Evolutionary conservation across 2,113 vertebrate species (phyloP), one percentile per base, ranked within the genome.

Genomic region (Xenopus borealis): DNA sequence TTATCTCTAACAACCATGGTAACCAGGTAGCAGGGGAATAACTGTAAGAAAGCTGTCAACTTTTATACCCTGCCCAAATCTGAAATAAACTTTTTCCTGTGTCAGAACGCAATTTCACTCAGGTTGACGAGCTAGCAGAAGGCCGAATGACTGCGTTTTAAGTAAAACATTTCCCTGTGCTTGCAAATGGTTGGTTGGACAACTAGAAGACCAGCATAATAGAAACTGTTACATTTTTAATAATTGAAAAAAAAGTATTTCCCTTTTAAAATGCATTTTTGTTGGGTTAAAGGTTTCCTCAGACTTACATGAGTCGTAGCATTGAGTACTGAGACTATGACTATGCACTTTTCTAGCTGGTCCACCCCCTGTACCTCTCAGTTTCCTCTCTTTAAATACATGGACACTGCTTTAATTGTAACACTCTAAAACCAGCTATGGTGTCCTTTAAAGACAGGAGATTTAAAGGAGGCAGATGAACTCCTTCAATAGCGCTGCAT

Each of bases 281-380:
- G 12, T 7, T 13, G 12, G 16, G 16, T 7, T 7, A 13, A 7
- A 53, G 6, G 6, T 53, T 17, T 52, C 17, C 62, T 58, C 17
- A 50, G 27, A 50, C n/a, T 50, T 7, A 46, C 18, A 13, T 10
- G 30, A 14, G 44, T 44, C 52, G 66, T 69, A 62, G 58, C 58
- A 63, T 69, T 16, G 18, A 53, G 46, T 76, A 63, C 47, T 27
- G 58, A 40, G 57, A 33, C 53, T 63, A n/a, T n/a, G 67, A 70
- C 74, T 77, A 77, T 77, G 74, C 74, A 77, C 61, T 77, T 68
- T 75, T 75, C 47, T 77, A 70, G 55, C 63, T 47, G 16, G 62
- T 20, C 58, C 18, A 58, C 14, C 33, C 27, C 13, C 20, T 65
- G 12, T 12, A 23, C 3, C 65, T 14, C 10, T 11, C 12, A 17